Base-by-base conservation (phyloP, 2,797 vertebrate species). In the Decapterus maruadsi region DNA sequence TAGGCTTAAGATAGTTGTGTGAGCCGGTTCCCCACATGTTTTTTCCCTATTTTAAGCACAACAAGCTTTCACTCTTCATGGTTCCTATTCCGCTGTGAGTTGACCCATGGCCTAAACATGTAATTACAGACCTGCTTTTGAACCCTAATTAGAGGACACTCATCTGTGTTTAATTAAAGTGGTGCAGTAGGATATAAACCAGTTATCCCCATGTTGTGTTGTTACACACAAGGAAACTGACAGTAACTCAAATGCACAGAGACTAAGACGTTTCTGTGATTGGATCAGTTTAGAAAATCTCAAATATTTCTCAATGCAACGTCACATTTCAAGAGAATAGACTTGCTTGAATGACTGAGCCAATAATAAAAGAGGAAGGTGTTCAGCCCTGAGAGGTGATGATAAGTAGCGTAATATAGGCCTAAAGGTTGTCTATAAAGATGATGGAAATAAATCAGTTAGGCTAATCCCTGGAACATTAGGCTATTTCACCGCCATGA, bases 141-240 rank as follows among this genome's bases (percentile, higher is more conserved):
- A 54, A 26, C 14, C 48, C 2, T 20, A n/a, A 60, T 62, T 29
- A 58, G 13, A n/a, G 46, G 13, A 61, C 29, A 60, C 66, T 58
- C 60, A 77, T 62, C 42, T 55, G 11, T 46, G 9, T 22, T 36
- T 55, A 16, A 70, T 63, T 60, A 29, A 75, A 59, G 13, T 55
- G 45, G 19, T 72, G 60, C 26, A 29, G 34, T 7, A 26, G 20
- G 38, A 45, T 19, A 8, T 42, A 19, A 64, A 72, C 20, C 26
- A 72, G 34, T 11, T 17, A 16, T 12, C 4, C 4, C 6, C n/a
- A n/a, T n/a, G n/a, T n/a, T n/a, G n/a, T 22, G 17, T 12, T 16
- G 31, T 22, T 56, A 34, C 45, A 56, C 31, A 71, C 46, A 31
- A 2, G 17, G 4, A 48, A 8, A 43, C 4, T 26, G 17, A 10